phyloP scores from a whole-genome alignment of 2,888 invertebrate genomes.

The Tupiocoris notatus region DNA sequence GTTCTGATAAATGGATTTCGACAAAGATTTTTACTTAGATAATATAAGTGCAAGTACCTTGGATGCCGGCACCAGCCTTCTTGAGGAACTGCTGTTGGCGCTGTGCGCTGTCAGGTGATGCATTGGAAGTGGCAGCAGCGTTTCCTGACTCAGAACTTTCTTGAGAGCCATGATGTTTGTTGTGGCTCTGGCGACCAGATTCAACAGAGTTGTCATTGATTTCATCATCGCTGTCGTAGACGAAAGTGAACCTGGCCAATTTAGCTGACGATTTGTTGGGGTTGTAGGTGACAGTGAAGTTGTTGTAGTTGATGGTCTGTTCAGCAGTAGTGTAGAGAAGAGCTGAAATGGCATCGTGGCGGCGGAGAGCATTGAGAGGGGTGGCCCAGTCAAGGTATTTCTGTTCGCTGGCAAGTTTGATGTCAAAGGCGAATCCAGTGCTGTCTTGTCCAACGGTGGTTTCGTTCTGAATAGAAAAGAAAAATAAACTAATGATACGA shows the following conservation, averaged over 20 bases:
- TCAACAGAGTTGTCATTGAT: slow-evolving; percentile 2
- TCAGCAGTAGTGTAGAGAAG: slow-evolving; percentile 52
- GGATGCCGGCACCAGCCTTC: slow-evolving; percentile 60
- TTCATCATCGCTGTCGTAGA: slow-evolving; percentile 51
- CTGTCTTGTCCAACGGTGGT: slow-evolving; percentile 50
- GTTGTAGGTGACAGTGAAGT: slow-evolving; percentile 58
- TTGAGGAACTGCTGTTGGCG: slow-evolving; percentile 60
- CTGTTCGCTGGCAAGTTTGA: slow-evolving; percentile 59
- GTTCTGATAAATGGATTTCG: too few relatives aligned
- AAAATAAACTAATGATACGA: not conserved
- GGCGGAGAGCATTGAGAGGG: slow-evolving; percentile 40
- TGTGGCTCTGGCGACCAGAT: slow-evolving; percentile 26
- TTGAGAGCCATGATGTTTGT: slow-evolving; percentile 22
- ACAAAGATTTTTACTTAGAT: too few relatives aligned
- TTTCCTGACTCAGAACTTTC: slow-evolving; percentile 13
- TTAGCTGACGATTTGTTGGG: slow-evolving; percentile 57
- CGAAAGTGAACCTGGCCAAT: slow-evolving; percentile 55
- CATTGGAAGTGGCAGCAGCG: slow-evolving; percentile 43
- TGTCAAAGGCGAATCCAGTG: slow-evolving; percentile 59
- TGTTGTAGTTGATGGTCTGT: slow-evolving; percentile 56
- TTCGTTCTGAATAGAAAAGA: slow-evolving; percentile 36
- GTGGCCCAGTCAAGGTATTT: slow-evolving; percentile 54
- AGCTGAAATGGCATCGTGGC: slow-evolving; percentile 51
- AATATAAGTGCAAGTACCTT: too few relatives aligned
- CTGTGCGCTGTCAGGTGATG: slow-evolving; percentile 55